These are phyloP conservation scores for Bradypodion ventrale DNA, from an alignment of 2,797 vertebrate genomes.

Conservation along the genomic window DNA sequence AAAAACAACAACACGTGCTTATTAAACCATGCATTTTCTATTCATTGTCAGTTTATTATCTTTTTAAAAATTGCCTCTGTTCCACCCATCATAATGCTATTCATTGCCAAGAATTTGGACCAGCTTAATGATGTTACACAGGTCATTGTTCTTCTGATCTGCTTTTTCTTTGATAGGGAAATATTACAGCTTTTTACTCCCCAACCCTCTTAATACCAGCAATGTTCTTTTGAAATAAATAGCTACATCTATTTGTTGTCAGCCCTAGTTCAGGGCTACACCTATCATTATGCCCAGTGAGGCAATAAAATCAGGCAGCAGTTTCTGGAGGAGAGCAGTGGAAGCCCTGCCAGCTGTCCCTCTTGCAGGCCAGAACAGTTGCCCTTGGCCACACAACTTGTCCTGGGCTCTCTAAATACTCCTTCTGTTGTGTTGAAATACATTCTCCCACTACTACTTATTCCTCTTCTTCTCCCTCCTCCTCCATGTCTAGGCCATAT, in stretches of 20 bases:
- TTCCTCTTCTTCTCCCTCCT: too few species aligned
- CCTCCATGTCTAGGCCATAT: too few species aligned
- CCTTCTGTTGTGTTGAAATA: too few species aligned
- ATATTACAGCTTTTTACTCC: not conserved
- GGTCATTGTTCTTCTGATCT: not conserved
- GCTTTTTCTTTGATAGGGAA: not conserved
- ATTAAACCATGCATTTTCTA: constrained; percentile 12
- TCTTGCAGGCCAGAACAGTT: too few species aligned
- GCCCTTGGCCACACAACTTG: too few species aligned
- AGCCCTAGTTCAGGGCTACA: not conserved
- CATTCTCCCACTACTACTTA: too few species aligned
- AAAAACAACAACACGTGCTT: too few species aligned
- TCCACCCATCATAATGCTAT: not conserved
- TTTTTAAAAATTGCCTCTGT: constrained; percentile 6
- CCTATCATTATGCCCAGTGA: not conserved
- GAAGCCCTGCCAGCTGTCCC: not conserved
- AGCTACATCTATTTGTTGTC: not conserved
- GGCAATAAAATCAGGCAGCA: not conserved
- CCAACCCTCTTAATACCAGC: not conserved
- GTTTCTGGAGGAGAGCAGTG: too few species aligned
- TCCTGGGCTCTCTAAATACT: too few species aligned
- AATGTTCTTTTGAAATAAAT: not conserved
- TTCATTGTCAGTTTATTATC: not conserved
- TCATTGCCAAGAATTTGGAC: constrained; percentile 6
- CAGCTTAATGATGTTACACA: not conserved